phyloP scores from a whole-genome alignment of 2,888 invertebrate genomes.

The Dolichopus griseipennis region DNA sequence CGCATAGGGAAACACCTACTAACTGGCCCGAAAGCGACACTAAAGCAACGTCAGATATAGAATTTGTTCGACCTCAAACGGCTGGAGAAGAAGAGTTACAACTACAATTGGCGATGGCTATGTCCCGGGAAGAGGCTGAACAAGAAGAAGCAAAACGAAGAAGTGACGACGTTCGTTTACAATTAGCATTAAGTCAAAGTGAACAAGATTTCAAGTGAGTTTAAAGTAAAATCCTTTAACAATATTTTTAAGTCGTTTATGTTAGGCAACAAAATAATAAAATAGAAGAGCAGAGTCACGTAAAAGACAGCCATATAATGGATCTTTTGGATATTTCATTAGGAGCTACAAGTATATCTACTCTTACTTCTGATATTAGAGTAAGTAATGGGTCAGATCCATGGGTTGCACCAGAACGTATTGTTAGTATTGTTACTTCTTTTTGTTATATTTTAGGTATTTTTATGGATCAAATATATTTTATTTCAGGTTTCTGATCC shows the following conservation, averaged over 20 bases:
- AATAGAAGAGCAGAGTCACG: conserved; percentile 22
- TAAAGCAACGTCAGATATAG: conserved; percentile 57
- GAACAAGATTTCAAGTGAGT: conserved; percentile 82
- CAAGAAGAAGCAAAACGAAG: conserved; percentile 88
- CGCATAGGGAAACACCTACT: conserved; percentile 41
- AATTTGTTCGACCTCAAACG: conserved; percentile 90
- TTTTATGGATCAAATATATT: not conserved
- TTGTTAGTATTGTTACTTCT: conserved; percentile 52
- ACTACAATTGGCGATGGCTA: conserved; percentile 93
- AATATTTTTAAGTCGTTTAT: conserved; percentile 9
- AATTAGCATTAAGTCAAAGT: conserved; percentile 90
- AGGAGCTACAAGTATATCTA: conserved; percentile 51
- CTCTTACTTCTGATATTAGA: conserved; percentile 42
- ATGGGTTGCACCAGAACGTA: conserved; percentile 57
- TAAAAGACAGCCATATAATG: conserved; percentile 62
- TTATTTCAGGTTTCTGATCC: conserved; percentile 35
- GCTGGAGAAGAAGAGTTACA: conserved; percentile 98
- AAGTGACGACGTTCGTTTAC: conserved; percentile 91
- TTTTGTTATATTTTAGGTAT: too few species aligned
- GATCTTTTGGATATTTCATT: conserved; percentile 77
- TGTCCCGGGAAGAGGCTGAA: conserved; percentile 98
- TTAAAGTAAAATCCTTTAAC: not conserved
- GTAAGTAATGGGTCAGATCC: conserved; percentile 51
- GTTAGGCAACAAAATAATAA: not conserved
- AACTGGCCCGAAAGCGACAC: conserved; percentile 41